Evolutionary conservation across 1,140 invertebrate genomes (phyloP), one percentile per base, ranked within the genome.

Genomic region (Bombus superbus): DNA sequence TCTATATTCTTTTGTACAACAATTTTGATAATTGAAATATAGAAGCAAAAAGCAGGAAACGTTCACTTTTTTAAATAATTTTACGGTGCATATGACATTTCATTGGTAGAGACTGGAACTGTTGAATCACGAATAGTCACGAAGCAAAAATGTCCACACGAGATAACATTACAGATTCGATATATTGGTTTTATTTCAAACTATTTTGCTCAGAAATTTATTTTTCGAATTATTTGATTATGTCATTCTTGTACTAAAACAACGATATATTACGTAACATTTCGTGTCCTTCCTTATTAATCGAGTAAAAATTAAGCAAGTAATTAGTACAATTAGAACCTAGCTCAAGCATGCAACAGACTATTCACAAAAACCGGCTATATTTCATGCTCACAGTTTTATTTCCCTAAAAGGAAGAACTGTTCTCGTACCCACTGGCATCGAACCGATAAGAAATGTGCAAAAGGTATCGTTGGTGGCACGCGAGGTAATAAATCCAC

Each of bases 401-500:
- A 68, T 44, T 68, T 66, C 25, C 62, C 11, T 44, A 35, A n/a
- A 47, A 22, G 28, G 15, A 11, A 47, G 13, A 25, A 53, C 5
- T 28, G 25, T 66, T 78, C 10, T 22, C 40, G n/a, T 42, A 59
- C 10, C 10, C n/a, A n/a, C 38, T 66, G 11, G 4, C n/a, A 32
- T 78, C n/a, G n/a, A 40, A 5, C 6, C 28, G 64, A 69, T 80
- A 53, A 69, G 42, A 38, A 80, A 69, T 28, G 64, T n/a, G 64
- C 15, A 47, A 22, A n/a, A 47, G 57, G 38, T 42, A 25, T 35
- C 47, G 35, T 1, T 8, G 10, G 42, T 32, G 25, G 74, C 35
- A 83, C 44, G 73, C 73, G 35, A 68, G 53, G 32, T 25, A 5
- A 57, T 83, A 76, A 83, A 83, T 80, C 28, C 47, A 53, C 44